Evolutionary conservation across 2,888 invertebrate species (phyloP).

Genomic region (Pollenia griseotomentosa): DNA sequence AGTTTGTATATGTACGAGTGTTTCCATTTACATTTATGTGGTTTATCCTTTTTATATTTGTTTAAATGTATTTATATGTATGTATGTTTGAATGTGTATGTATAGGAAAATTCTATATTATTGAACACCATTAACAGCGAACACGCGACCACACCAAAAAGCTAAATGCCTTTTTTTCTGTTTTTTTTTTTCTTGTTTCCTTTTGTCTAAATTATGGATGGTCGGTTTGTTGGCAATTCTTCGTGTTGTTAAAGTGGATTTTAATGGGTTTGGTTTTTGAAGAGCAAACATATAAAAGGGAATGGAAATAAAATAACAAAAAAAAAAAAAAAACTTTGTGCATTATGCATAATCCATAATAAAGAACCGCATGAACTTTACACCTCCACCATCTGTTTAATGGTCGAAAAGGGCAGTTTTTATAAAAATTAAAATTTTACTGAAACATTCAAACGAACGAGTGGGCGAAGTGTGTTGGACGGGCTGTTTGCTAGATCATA

Average conservation of each 20-base stretch:
- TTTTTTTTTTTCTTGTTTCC: slow-evolving; percentile 23
- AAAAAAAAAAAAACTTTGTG: slow-evolving; percentile 48
- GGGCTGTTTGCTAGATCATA: slow-evolving; percentile 5
- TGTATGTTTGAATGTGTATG: slow-evolving; percentile 37
- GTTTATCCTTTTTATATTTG: slow-evolving; percentile 53
- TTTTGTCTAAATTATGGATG: slow-evolving; percentile 67
- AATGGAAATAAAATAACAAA: slow-evolving; percentile 30
- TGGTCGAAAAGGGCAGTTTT: slow-evolving; percentile 64
- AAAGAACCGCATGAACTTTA: slow-evolving; percentile 80
- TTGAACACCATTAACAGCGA: slow-evolving; percentile 71
- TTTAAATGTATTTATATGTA: slow-evolving; percentile 17
- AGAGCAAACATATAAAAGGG: slow-evolving; percentile 30
- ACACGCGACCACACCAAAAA: slow-evolving; percentile 73
- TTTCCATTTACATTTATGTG: slow-evolving; percentile 48
- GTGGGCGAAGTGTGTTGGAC: neutral
- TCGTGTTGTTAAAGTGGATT: slow-evolving; percentile 63
- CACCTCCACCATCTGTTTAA: slow-evolving; percentile 80
- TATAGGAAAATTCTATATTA: slow-evolving; percentile 61
- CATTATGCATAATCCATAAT: slow-evolving; percentile 72
- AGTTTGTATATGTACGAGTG: slow-evolving; percentile 5
- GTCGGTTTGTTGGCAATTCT: slow-evolving; percentile 55
- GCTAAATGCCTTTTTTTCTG: slow-evolving; percentile 68
- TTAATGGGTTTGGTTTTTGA: slow-evolving; percentile 66
- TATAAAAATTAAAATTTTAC: slow-evolving; percentile 69
- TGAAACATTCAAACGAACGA: slow-evolving; percentile 25